A percentile compares a stretch with the other conserved stretches of the same genome.
These are phyloP conservation scores for Spinus pinus DNA, from an alignment of 2,797 vertebrate species.

Conservation along the genomic window DNA sequence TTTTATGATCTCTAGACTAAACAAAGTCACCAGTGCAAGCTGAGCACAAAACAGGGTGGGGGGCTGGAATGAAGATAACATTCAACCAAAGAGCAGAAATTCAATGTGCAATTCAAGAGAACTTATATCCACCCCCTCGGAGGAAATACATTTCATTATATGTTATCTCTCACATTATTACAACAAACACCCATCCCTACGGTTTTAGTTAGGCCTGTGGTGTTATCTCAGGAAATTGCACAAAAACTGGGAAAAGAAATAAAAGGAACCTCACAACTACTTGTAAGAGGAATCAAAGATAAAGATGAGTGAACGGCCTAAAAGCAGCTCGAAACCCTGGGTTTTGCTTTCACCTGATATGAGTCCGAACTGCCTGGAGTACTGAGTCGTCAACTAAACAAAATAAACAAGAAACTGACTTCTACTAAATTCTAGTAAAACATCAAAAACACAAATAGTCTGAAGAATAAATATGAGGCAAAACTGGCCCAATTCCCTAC, in stretches of 20 bases:
- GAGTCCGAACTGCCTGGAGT: not conserved
- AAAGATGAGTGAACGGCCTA: not conserved
- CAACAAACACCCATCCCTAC: not conserved
- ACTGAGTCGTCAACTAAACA: not conserved
- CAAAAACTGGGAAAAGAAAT: not conserved
- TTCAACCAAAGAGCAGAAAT: slow-evolving; percentile 1
- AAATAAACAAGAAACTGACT: not conserved
- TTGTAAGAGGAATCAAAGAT: not conserved
- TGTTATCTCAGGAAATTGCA: not conserved
- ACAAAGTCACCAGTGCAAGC: not conserved
- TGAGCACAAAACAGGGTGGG: not conserved
- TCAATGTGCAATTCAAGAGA: not conserved
- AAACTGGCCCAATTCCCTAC: not conserved
- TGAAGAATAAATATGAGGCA: not conserved
- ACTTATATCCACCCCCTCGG: not conserved
- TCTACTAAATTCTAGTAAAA: not conserved
- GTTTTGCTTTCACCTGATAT: not conserved
- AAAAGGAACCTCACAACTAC: not conserved
- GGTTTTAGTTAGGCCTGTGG: not conserved
- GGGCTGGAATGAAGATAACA: not conserved
- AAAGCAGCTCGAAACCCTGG: not conserved
- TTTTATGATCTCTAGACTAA: slow-evolving; percentile 48
- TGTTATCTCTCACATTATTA: not conserved
- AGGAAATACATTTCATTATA: not conserved
- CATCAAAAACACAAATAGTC: not conserved